Evolutionary conservation across 2,797 vertebrate genomes (phyloP), one percentile per base, ranked within the genome.

Genomic region (Petrocephalus schoutedeni): DNA sequence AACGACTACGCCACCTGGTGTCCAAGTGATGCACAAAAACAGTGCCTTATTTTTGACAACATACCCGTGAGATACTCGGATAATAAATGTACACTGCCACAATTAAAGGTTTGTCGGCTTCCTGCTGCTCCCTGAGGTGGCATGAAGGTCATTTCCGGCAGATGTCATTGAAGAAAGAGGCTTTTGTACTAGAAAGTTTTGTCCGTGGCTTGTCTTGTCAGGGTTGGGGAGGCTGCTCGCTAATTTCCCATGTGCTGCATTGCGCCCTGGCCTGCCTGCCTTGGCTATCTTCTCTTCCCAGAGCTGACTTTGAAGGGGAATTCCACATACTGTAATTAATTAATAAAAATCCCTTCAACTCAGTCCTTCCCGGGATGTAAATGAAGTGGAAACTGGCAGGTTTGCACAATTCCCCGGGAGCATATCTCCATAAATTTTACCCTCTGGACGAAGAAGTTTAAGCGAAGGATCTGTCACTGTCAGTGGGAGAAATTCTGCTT

Each of bases 151-250:
- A 85, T 58, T 85, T 57, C 84, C 56, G 28, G 84, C 84, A 85
- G 84, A 85, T 85, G 84, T 58, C 84, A 41, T 1, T 32, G 28
- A 32, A 57, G 54, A 85, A 85, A 58, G 32, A 28, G 53, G 10
- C 84, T 85, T 85, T 85, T 85, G 84, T 85, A 54, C 49, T 14
- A 54, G 53, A 28, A 41, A 85, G 84, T 16, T 85, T 36, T 58
- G 84, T 85, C 54, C 58, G 83, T 32, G 83, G 12, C 54, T 82
- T 14, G 53, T 57, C 28, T 57, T 21, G 4, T 85, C 54, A 57
- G 21, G 16, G 23, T 14, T 36, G 51, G 83, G 28, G 21, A 19
- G 10, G 16, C 23, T 8, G 4, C 53, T 85, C 12, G 0, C 28
- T 85, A 2, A 58, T 57, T 36, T 53, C 9, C 80, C 3, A 1